Conservation (phyloP, 2,888 invertebrate species). For the Flexamia atlantica region DNA sequence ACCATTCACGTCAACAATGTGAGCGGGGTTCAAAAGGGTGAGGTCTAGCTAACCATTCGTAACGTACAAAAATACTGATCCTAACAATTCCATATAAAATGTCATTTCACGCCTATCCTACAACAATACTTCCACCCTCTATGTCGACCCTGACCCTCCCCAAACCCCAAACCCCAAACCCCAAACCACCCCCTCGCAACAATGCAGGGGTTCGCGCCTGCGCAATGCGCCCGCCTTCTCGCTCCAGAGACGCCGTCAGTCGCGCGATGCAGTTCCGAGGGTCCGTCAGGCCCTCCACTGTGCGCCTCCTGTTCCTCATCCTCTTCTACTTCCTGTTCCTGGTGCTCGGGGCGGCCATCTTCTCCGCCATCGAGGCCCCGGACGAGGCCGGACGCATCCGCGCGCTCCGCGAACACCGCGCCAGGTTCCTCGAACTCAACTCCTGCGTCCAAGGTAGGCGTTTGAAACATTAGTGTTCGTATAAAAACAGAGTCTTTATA, state of each 20-base stretch:
- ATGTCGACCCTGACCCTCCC: not conserved
- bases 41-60: too few species aligned
- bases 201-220: not conserved
- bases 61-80: too few species aligned
- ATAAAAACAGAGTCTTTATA: too few species aligned
- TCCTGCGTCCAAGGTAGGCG: constrained; percentile 84
- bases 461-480: too few species aligned
- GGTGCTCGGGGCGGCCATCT: constrained; percentile 86
- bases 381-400: constrained; percentile 80
- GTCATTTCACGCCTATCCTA: too few species aligned
- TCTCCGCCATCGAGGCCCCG: constrained; percentile 88
- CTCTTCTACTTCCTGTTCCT: constrained; percentile 79
- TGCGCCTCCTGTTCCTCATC: constrained; percentile 74
- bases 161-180: not conserved
- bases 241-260: constrained; percentile 31
- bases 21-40: too few species aligned
- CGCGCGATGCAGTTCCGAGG: constrained; percentile 64
- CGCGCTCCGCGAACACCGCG: constrained; percentile 78
- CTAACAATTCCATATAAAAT: too few species aligned
- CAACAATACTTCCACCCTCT: too few species aligned
- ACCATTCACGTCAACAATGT: too few species aligned
- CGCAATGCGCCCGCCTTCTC: not conserved
- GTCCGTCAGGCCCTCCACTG: constrained; percentile 72
- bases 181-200: not conserved
- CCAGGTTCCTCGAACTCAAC: constrained; percentile 80